Evolutionary conservation across 2,797 vertebrate species (phyloP), one percentile per base, ranked within the genome.

Genomic region (Hydrolagus colliei): DNA sequence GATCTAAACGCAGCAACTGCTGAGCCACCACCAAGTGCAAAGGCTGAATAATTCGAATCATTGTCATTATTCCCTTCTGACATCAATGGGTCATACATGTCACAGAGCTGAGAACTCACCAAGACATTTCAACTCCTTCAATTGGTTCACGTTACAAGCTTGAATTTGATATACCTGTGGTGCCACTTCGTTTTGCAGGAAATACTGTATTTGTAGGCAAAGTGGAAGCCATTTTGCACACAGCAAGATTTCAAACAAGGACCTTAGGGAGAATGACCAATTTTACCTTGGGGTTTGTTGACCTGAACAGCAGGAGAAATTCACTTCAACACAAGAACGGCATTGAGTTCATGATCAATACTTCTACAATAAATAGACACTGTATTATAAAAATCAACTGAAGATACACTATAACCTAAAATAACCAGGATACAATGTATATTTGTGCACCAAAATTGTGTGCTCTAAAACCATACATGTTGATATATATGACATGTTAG

Each of bases 391-490:
- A 32, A 10, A 13, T 32, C 3, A 65, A 63, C 14, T 67, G 27
- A 80, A 32, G 62, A 32, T 13, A 78, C 62, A 79, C n/a, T 7
- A 67, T 62, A 61, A 79, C n/a, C 5, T 79, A 80, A 80, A 67
- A 6, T 67, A 67, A 5, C 63, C 14, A 80, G 62, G 35, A 80
- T 67, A 3, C 11, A 67, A 80, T 27, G n/a, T 6, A 52, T 52
- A 52, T 52, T 52, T 52, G 2, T 52, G 41, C 41, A 52, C 41
- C 41, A 52, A 52, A 5, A 65, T 22, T 10, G 14, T 67, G 13
- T 18, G 8, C 18, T 16, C 77, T 14, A 79, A 52, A 67, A 65
- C 13, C 11, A 22, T 14, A 80, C 22, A 4, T 14, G 22, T 27
- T 20, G 18, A 67, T 67, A 80, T 9, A 1, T 63, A 61, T 35